Evolutionary conservation across 2,797 vertebrate genomes (phyloP).

Genomic region (Gypaetus barbatus): DNA sequence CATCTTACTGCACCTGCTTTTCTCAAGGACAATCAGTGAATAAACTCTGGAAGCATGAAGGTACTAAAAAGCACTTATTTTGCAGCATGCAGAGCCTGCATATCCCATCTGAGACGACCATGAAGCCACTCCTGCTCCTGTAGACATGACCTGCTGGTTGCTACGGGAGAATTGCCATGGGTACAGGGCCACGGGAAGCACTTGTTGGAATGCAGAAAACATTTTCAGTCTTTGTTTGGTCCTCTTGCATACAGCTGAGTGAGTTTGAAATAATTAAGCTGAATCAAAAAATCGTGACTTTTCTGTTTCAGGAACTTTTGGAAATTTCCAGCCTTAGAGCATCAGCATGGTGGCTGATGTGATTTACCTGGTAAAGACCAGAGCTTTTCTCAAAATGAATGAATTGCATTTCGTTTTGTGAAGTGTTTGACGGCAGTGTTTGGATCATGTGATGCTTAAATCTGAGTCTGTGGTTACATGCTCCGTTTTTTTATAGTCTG

Average conservation of each 20-base stretch:
- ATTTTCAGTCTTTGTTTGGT: not conserved
- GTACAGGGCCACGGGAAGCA: fast-evolving
- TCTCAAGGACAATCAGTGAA: not conserved
- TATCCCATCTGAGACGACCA: not conserved
- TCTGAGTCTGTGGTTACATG: not conserved
- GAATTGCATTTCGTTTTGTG: not conserved
- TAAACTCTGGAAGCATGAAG: not conserved
- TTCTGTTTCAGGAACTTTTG: not conserved
- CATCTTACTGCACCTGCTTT: not conserved
- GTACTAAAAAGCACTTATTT: not conserved
- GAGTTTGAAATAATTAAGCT: not conserved
- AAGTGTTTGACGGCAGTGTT: not conserved
- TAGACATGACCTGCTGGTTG: not conserved
- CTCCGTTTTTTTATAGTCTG: not conserved
- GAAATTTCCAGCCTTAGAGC: not conserved
- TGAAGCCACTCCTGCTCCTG: not conserved
- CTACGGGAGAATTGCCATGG: not conserved
- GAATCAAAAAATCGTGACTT: not conserved
- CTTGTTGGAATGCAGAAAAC: not conserved
- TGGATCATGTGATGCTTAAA: not conserved
- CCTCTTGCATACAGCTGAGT: not conserved
- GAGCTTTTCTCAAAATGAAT: not conserved
- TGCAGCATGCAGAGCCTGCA: not conserved
- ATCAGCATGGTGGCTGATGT: not conserved
- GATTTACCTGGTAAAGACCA: not conserved